Base-by-base conservation (phyloP, 2,797 vertebrate species). In the Sebastes alutus region DNA sequence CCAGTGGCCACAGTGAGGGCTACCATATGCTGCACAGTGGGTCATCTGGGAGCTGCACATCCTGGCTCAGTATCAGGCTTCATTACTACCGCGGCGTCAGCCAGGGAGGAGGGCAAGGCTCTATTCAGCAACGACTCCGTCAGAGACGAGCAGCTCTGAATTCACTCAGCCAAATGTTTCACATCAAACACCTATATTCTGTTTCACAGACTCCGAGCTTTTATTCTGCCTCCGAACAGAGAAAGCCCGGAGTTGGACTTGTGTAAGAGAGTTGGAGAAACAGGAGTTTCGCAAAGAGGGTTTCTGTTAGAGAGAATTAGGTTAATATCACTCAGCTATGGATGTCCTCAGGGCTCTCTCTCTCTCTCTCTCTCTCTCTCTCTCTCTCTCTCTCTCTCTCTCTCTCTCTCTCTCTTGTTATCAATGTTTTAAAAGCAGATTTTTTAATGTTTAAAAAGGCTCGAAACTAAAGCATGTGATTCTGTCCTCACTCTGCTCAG, bases 391-490 rank as follows among this genome's bases (percentile, higher is more conserved):
- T 38, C 12, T 38, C 35, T 35, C 67, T 73, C 33, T 29, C 29
- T 29, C 6, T 29, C 29, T 33, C 33, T 38, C 12, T 42, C 38
- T 42, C 38, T 42, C 67, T 73, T 20, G 27, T 73, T 78, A 81
- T 88, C 75, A 89, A 90, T 89, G 75, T 88, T 88, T 87, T 91
- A 88, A 85, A 85, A 83, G 80, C 70, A 82, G 68, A 84, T 72
- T 72, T 81, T 77, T 81, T 33, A 83, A 87, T 85, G 75, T 84
- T 86, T 83, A 30, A 85, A 89, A 84, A 77, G 69, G 70, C 33
- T 42, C 2, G 64, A 87, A 89, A 80, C 62, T 80, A 60, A 80
- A 85, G 54, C 72, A 11, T 13, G 5, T 42, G 64, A 59, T 67
- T 68, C 77, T 71, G 59, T 75, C 67, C 58, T 75, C 4, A 7